These are phyloP conservation scores for Sarcoramphus papa DNA, from an alignment of 2,797 vertebrate genomes.

Conservation along the genomic window DNA sequence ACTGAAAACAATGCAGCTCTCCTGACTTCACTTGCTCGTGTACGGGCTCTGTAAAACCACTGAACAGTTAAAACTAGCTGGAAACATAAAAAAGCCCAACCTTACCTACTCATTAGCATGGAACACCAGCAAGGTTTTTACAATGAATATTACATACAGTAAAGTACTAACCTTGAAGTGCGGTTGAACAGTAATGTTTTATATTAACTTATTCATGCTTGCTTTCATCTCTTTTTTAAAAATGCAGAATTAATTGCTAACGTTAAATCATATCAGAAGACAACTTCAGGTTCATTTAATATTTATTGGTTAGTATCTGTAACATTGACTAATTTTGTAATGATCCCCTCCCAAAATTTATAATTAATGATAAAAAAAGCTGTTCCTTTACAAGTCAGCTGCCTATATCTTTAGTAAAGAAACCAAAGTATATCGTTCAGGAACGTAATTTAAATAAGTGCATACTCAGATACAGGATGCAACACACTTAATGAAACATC, in stretches of 20 bases:
- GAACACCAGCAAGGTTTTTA: constrained; percentile 16
- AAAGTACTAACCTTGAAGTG: constrained; percentile 47
- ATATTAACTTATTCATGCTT: constrained; percentile 48
- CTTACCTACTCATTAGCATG: constrained; percentile 40
- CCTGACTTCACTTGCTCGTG: background rate
- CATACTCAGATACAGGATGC: background rate
- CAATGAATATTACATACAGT: constrained; percentile 31
- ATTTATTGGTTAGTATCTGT: constrained; percentile 38
- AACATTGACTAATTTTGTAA: constrained; percentile 42
- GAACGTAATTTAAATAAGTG: background rate
- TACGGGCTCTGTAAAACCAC: background rate
- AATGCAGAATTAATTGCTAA: constrained; percentile 59
- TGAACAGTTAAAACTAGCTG: constrained; percentile 1
- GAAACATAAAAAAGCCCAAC: background rate
- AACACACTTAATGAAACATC: background rate
- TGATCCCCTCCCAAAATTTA: constrained; percentile 25
- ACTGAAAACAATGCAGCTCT: background rate
- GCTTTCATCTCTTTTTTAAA: constrained; percentile 37
- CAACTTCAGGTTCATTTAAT: constrained; percentile 51
- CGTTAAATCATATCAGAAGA: constrained; percentile 44
- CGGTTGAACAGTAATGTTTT: constrained; percentile 30
- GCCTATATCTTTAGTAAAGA: background rate
- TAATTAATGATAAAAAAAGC: constrained; percentile 7
- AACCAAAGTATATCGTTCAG: background rate
- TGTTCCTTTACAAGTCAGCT: background rate